A percentile compares a stretch with the other conserved stretches of the same genome.
Conservation (phyloP, 2,113 vertebrate species). For the Scomber colias region DNA sequence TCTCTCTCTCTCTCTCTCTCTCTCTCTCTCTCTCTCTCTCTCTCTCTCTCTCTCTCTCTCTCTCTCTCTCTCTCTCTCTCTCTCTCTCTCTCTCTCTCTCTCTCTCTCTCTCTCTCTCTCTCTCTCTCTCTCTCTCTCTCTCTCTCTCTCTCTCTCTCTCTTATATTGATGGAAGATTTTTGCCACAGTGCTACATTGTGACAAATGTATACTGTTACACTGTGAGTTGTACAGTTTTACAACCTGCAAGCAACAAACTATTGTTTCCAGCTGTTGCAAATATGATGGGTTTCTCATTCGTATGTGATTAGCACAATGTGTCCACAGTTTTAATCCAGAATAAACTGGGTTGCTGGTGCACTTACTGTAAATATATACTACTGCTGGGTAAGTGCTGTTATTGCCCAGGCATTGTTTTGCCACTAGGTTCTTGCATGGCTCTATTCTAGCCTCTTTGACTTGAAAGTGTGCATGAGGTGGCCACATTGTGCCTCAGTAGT, state of each 20-base stretch:
- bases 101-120: not conserved
- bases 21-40: not conserved
- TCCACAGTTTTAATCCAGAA: not conserved
- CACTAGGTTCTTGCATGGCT: not conserved
- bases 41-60: not conserved
- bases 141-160: not conserved
- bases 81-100: not conserved
- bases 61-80: not conserved
- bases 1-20: not conserved
- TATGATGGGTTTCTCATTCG: not conserved
- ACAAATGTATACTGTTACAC: no score
- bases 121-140: not conserved
- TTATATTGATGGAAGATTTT: not conserved
- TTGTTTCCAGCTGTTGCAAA: not conserved
- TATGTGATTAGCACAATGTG: not conserved
- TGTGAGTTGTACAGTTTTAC: not conserved
- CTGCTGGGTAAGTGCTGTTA: not conserved
- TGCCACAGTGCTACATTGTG: not conserved
- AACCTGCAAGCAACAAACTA: not conserved
- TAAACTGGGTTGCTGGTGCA: not conserved
- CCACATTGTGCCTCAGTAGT: not conserved
- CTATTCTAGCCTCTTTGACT: not conserved
- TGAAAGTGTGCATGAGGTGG: constrained; percentile 6
- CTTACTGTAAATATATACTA: not conserved
- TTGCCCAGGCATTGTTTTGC: not conserved